These are phyloP conservation scores for Danio rerio DNA, from an alignment of 2,113 vertebrate genomes.

Conservation along the genomic window GRCz12tu NC_133180.1:30773501-30774000, in stretches of 20 bases:
- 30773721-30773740: background rate
- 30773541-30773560: constrained; percentile 89
- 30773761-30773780: background rate
- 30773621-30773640: constrained; percentile 40
- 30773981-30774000: too few species aligned
- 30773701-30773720: background rate
- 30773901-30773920: too few species aligned
- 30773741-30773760: background rate
- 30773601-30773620: constrained; percentile 95
- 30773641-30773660: background rate
- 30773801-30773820: background rate
- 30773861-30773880: too few species aligned
- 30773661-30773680: background rate
- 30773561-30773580: constrained; percentile 95
- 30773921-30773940: too few species aligned
- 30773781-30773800: background rate
- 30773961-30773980: too few species aligned
- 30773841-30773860: background rate
- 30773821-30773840: background rate
- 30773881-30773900: too few species aligned
- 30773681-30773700: background rate
- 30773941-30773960: too few species aligned
- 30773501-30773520: constrained; percentile 84
- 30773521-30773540: constrained; percentile 90
- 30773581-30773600: constrained; percentile 89